Conservation (phyloP, 2,797 vertebrate species). For the Siniperca undulata region DNA sequence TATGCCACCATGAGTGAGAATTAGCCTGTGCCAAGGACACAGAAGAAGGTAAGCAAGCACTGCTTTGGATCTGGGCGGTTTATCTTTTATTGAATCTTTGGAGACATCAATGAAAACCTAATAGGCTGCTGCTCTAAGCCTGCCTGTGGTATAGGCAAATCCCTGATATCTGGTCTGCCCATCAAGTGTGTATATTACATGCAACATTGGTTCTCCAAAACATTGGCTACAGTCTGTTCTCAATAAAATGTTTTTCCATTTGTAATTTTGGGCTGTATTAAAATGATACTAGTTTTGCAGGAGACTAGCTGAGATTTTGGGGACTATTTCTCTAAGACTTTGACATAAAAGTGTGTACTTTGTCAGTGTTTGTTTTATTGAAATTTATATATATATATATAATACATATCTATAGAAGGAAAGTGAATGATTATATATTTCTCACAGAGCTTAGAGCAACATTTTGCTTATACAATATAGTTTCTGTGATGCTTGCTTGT, state of each 20-base stretch:
- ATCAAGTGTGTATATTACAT: constrained; percentile 50
- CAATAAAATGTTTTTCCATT: constrained; percentile 15
- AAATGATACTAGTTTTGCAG: neutral
- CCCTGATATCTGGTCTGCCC: constrained; percentile 51
- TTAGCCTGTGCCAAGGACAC: constrained; percentile 52
- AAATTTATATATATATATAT: too few relatives aligned
- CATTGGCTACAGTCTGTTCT: constrained; percentile 24
- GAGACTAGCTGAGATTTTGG: neutral
- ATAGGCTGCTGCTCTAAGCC: constrained; percentile 57
- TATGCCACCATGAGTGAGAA: constrained; percentile 35
- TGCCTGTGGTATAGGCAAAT: constrained; percentile 46
- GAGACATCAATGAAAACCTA: constrained; percentile 66
- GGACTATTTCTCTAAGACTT: neutral
- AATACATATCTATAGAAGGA: neutral
- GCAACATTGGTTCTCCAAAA: constrained; percentile 22
- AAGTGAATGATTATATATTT: neutral
- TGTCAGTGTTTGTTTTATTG: neutral
- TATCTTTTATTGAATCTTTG: constrained; percentile 67
- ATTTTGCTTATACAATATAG: neutral
- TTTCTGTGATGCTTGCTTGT: neutral
- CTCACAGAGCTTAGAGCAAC: neutral
- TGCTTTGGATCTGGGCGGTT: constrained; percentile 42
- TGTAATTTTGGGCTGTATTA: constrained; percentile 1
- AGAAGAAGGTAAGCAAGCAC: constrained; percentile 40
- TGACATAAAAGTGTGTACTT: neutral